Evolutionary conservation across 2,113 vertebrate species (phyloP), one percentile per base, ranked within the genome.

Genomic region (Dicentrarchus labrax): DNA sequence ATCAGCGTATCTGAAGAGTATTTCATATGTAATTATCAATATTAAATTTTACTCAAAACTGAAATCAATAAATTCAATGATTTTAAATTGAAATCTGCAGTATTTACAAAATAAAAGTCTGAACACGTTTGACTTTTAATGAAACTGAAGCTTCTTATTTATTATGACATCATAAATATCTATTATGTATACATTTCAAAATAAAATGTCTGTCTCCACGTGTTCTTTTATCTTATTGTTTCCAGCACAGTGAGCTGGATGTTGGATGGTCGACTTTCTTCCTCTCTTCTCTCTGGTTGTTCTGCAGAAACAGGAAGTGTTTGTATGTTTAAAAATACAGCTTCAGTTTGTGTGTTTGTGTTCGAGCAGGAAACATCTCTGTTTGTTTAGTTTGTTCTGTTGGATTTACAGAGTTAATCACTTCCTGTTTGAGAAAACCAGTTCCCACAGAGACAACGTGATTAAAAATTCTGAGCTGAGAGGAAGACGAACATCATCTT

Each of bases 221-320:
- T 21, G 8, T 36, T 12, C 8, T 13, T 66, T 47, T 48, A 67
- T 50, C 10, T 48, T 67, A 43, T 67, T 67, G 4, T 61, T 39
- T 66, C 43, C n/a, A 21, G 1, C 36, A 21, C 0, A 2, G 19
- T 39, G 36, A 50, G 65, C 5, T 51, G 47, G 30, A 13, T 13
- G 17, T 8, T 53, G 30, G 24, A 15, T 64, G 4, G n/a, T 45
- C 4, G 3, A 39, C 3, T 19, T 11, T 54, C 38, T 19, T 39
- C 30, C 48, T 48, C 30, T 38, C 30, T 59, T 48, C 30, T 38
- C 22, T 74, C 30, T 50, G 62, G 15, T 30, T 12, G 38, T 57
- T 17, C 53, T 74, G 17, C 13, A 1, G 22, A 76, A 82, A 75
- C 80, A 82, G 72, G 80, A 76, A 62, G 80, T 53, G 64, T 67